phyloP scores from a whole-genome alignment of 2,888 invertebrate genomes.

The Epistrophe eligans region DNA sequence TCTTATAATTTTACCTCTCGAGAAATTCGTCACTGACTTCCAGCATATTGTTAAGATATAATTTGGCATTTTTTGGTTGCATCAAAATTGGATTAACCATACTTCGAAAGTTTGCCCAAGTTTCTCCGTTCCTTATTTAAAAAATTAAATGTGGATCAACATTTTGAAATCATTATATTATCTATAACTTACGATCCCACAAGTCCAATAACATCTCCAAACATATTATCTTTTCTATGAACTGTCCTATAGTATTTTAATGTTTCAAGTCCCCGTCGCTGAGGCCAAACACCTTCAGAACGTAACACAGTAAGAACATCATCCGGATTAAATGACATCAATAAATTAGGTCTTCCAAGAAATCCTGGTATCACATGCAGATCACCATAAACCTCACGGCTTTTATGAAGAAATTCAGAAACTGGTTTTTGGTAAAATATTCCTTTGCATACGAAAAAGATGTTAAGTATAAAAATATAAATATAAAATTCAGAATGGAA shows the following conservation, averaged over 20 bases:
- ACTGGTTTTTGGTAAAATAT: slow-evolving; percentile 71
- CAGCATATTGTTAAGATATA: slow-evolving; percentile 84
- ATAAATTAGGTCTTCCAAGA: slow-evolving; percentile 78
- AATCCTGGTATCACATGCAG: slow-evolving; percentile 82
- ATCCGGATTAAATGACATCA: slow-evolving; percentile 84
- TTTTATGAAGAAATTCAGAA: slow-evolving; percentile 64
- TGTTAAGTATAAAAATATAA: background rate
- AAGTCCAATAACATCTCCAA: slow-evolving; percentile 76
- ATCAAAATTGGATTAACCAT: slow-evolving; percentile 88
- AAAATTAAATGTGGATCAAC: background rate
- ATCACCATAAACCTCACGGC: slow-evolving; percentile 81
- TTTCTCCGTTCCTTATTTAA: slow-evolving; percentile 85
- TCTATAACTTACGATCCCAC: slow-evolving; percentile 68
- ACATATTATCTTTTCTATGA: slow-evolving; percentile 77
- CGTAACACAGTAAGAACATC: slow-evolving; percentile 84
- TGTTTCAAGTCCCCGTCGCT: slow-evolving; percentile 82
- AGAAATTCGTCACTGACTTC: slow-evolving; percentile 82
- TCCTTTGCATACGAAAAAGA: background rate
- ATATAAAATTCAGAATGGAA: background rate
- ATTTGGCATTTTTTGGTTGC: slow-evolving; percentile 85
- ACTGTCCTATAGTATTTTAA: slow-evolving; percentile 83
- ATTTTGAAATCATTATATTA: background rate
- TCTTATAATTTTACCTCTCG: slow-evolving; percentile 78
- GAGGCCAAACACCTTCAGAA: slow-evolving; percentile 84
- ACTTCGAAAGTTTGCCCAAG: slow-evolving; percentile 87